Evolutionary conservation across 2,888 invertebrate species (phyloP).

Genomic region (Digitonthophagus gazella): DNA sequence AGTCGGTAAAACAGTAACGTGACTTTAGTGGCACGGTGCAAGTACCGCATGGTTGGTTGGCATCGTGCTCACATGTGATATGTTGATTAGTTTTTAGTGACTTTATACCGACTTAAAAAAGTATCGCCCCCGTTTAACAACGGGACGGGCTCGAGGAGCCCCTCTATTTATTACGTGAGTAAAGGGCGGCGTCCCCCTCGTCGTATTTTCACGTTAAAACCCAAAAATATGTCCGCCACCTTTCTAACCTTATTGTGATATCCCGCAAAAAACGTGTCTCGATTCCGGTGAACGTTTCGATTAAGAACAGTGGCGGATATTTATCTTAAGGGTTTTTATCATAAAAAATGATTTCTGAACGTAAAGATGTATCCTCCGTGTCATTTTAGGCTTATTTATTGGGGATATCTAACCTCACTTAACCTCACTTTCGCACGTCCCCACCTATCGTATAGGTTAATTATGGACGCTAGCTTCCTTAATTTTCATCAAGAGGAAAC

Average conservation of each 20-base stretch:
- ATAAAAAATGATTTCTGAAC: background rate
- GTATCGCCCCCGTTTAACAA: constrained; percentile 1
- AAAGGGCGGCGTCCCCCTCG: background rate
- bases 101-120: constrained; percentile 17
- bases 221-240: constrained; percentile 23
- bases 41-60: constrained; percentile 28
- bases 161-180: constrained; percentile 19
- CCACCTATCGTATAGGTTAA: background rate
- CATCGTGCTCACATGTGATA: constrained; percentile 26
- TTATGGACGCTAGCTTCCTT: constrained; percentile 55
- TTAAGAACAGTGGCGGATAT: background rate
- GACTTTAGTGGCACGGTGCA: constrained; percentile 2
- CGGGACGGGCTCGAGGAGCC: constrained; percentile 1
- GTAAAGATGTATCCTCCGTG: background rate
- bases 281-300: background rate
- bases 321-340: background rate
- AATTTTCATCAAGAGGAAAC: constrained; percentile 55
- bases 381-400: constrained; percentile 19
- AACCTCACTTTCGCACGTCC: constrained; percentile 6
- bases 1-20: constrained; percentile 24
- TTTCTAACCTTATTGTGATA: constrained; percentile 24
- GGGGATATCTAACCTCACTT: background rate
- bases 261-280: constrained; percentile 14
- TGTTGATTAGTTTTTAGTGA: constrained; percentile 19
- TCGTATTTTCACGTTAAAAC: constrained; percentile 16